Evolutionary conservation across 2,888 invertebrate species (phyloP), one percentile per base, ranked within the genome.

Genomic region (Drosophila helvetica): DNA sequence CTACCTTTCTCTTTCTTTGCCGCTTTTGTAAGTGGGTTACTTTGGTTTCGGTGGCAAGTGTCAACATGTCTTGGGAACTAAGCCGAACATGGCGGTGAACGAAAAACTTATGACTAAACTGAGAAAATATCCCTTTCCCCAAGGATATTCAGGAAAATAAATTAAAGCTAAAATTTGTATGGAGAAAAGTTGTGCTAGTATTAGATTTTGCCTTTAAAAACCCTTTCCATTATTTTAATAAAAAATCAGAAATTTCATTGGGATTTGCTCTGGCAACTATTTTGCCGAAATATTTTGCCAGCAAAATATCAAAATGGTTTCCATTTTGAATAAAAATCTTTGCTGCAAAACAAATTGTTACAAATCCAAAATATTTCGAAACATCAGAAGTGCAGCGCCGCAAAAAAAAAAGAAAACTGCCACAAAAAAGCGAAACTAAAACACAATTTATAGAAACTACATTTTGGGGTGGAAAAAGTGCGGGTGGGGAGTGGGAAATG

Each of bases 51-150:
- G 55, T 53, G 56, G 22, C 17, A 53, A 75, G 67, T 69, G 78
- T 74, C 77, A 74, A 81, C 74, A 73, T 45, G 70, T 57, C 70
- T 53, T 48, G 45, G 50, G 17, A 33, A 45, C 6, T n/a, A n/a
- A n/a, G 7, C 56, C 25, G 2, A 51, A 18, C 43, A n/a, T 18
- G 30, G 18, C 48, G 22, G n/a, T 25, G 25, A n/a, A 17, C 48
- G 25, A 1, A 2, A 66, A 50, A 68, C 67, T 58, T 68, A 58
- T 68, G 54, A 64, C 64, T 43, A 30, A 53, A 50, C 63, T 19
- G 43, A 43, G 42, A 46, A 17, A 61, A 64, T 42, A 61, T 25
- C 7, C 7, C 18, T 10, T 15, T 15, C 8, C 30, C 15, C 8
- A 25, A 25, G 47, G 30, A 42, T 27, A 65, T 38, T 27, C 10